Conservation (phyloP, 1,140 invertebrate genomes). For the Drosophila triauraria region DNA sequence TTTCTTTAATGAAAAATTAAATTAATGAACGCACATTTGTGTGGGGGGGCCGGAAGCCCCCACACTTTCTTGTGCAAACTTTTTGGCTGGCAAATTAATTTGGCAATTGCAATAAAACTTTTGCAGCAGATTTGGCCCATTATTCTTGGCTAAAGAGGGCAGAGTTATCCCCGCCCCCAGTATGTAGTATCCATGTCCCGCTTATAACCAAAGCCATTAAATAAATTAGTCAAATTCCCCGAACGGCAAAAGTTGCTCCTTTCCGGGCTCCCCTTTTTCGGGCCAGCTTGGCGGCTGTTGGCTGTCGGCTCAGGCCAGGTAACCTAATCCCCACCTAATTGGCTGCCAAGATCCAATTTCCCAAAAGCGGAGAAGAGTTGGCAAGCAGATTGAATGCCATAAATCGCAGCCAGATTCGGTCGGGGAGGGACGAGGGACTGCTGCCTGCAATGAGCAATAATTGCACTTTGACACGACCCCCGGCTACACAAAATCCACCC, state of each 20-base stretch:
- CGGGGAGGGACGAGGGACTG: conserved; percentile 11
- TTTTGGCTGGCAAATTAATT: conserved; percentile 47
- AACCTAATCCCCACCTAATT: conserved; percentile 39
- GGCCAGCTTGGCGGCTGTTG: not conserved
- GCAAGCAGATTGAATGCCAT: conserved; percentile 64
- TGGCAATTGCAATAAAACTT: conserved; percentile 57
- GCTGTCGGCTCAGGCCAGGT: conserved; percentile 1
- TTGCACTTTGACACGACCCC: conserved; percentile 67
- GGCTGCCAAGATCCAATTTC: conserved; percentile 40
- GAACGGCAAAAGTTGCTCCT: conserved; percentile 27
- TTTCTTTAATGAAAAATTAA: conserved; percentile 54
- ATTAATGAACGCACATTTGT: conserved; percentile 57
- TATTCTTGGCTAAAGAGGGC: conserved; percentile 39
- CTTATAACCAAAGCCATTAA: conserved; percentile 54
- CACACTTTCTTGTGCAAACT: conserved; percentile 17
- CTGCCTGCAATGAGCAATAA: conserved; percentile 62
- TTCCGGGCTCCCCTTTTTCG: not conserved
- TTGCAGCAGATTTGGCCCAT: conserved; percentile 51
- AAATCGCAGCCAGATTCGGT: conserved; percentile 29
- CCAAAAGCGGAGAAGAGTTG: not conserved
- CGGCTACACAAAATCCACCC: conserved; percentile 58
- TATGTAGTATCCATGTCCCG: conserved; percentile 18
- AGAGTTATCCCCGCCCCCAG: not conserved
- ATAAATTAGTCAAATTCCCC: conserved; percentile 44
- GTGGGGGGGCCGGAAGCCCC: not conserved